Percentiles rank a stretch among this genome's conserved stretches.
Conservation (phyloP, 2,888 invertebrate species). For the Xanthia icteritia region DNA sequence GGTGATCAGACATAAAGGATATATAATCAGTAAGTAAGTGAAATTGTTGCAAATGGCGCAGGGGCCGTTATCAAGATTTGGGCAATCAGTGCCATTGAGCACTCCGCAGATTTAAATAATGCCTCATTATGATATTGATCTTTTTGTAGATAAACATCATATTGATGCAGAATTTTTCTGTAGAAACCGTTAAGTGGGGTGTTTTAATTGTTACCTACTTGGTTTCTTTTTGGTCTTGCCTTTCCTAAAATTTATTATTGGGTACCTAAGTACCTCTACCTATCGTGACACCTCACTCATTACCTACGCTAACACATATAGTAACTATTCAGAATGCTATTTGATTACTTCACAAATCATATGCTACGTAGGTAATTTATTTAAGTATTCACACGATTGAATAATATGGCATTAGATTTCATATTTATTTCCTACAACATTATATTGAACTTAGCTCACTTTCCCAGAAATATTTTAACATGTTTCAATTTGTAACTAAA, state of each 20-base stretch:
- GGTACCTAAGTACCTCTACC: background rate
- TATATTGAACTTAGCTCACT: background rate
- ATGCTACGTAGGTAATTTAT: background rate
- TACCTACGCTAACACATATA: background rate
- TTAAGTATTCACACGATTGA: background rate
- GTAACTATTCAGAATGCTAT: background rate
- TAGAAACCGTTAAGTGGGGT: conserved; percentile 9
- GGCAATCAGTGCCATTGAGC: conserved; percentile 85
- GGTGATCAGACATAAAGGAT: conserved; percentile 77
- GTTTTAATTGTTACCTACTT: background rate
- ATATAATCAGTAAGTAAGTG: conserved; percentile 71
- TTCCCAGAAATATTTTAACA: conserved; percentile 3
- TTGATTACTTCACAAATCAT: background rate
- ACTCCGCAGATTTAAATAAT: conserved; percentile 66
- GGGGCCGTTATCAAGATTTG: conserved; percentile 85
- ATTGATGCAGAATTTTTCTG: conserved; percentile 15
- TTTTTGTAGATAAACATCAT: conserved; percentile 43
- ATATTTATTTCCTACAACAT: background rate
- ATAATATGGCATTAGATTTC: background rate
- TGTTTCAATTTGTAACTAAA: conserved; percentile 16
- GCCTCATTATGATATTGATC: conserved; percentile 65
- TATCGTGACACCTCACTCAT: background rate
- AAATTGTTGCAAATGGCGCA: conserved; percentile 71
- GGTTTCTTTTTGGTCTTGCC: background rate
- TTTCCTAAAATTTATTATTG: background rate